Evolutionary conservation across 2,888 invertebrate genomes (phyloP).

Genomic region (Dinocampus coccinellae): DNA sequence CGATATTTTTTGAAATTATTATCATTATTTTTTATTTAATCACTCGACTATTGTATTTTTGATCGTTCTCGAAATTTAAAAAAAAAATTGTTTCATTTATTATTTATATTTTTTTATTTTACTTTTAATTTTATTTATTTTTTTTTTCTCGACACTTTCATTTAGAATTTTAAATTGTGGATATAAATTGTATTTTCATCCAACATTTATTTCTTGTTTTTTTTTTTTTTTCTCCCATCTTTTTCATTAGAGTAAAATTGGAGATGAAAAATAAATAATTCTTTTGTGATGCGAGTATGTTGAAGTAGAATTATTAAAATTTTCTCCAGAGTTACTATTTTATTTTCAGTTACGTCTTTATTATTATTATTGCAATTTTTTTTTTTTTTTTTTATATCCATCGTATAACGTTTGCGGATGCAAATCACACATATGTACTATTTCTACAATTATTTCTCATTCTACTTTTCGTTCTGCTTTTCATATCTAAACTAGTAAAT

Average conservation of each 20-base stretch:
- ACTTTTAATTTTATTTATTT: neutral
- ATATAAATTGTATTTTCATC: neutral
- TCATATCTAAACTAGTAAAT: no score
- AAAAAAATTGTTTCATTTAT: no score
- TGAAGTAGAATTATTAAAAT: neutral
- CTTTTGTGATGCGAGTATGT: neutral
- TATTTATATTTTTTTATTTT: no score
- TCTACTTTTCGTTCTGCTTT: neutral
- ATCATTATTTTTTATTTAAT: no score
- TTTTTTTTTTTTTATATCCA: neutral
- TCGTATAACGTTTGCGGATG: neutral
- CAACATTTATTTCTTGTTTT: neutral
- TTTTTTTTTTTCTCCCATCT: no score
- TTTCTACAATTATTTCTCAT: neutral
- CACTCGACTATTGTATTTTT: no score
- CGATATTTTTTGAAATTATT: no score
- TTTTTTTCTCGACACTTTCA: neutral
- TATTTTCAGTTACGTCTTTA: neutral
- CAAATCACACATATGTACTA: neutral
- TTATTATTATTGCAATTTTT: neutral
- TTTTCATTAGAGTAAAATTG: neutral
- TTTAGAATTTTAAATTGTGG: neutral
- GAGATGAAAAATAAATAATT: neutral
- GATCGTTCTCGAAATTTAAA: no score
- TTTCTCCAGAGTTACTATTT: neutral